These are phyloP conservation scores for Todus mexicanus DNA, from an alignment of 2,797 vertebrate species.

Conservation along the genomic window DNA sequence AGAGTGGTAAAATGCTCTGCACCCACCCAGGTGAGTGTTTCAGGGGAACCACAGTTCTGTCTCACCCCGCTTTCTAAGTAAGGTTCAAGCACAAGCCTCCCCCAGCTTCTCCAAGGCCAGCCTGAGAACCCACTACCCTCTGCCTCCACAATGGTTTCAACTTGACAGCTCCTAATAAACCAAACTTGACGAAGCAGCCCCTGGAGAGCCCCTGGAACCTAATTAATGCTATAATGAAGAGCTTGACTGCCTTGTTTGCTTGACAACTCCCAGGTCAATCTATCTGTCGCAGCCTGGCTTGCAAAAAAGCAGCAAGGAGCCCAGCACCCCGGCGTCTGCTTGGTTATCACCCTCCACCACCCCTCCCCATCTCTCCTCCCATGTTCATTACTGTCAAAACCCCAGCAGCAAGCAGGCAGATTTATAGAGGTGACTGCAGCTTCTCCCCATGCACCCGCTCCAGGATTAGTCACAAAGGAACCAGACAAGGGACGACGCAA, in stretches of 20 bases:
- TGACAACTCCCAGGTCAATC: not conserved
- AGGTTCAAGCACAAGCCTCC: not conserved
- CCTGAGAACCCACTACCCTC: not conserved
- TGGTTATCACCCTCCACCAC: not conserved
- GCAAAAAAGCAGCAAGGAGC: not conserved
- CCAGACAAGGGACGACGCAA: accelerated
- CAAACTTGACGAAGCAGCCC: not conserved
- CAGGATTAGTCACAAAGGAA: not conserved
- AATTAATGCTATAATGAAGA: conserved; percentile 59
- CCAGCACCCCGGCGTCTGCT: not conserved
- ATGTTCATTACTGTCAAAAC: conserved; percentile 31
- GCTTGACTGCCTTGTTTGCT: conserved; percentile 33
- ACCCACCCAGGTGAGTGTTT: not conserved
- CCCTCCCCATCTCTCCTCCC: not conserved
- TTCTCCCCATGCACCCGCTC: accelerated
- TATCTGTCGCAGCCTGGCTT: not conserved
- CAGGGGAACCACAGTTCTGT: not conserved
- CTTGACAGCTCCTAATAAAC: conserved; percentile 23
- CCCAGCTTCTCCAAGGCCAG: not conserved
- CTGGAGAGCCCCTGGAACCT: not conserved
- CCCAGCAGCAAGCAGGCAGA: not conserved
- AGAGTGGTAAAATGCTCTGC: not conserved
- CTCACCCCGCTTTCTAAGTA: not conserved
- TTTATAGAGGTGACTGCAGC: not conserved
- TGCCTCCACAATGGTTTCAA: not conserved